phyloP scores from a whole-genome alignment of 2,797 vertebrate genomes.

The Siniperca scherzeri region DNA sequence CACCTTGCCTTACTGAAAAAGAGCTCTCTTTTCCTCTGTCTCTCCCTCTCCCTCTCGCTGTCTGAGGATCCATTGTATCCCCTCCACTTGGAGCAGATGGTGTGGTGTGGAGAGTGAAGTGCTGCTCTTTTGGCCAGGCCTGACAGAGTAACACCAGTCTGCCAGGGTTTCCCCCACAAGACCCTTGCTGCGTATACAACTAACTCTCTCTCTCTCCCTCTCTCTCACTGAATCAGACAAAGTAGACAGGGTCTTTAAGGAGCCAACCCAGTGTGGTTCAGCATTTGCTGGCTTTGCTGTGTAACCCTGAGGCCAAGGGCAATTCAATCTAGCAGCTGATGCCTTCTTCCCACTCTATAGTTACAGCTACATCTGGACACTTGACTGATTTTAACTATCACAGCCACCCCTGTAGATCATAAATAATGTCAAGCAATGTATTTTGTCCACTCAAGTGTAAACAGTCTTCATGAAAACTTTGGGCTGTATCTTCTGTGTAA shows the following conservation, averaged over 20 bases:
- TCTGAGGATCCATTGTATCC: conserved; percentile 84
- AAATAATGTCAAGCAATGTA: conserved; percentile 75
- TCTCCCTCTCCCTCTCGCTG: conserved; percentile 51
- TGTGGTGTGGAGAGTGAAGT: conserved; percentile 90
- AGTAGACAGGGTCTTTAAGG: conserved; percentile 84
- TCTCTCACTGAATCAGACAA: conserved; percentile 85
- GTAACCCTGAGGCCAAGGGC: conserved; percentile 84
- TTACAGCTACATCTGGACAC: conserved; percentile 83
- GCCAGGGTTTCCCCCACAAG: conserved; percentile 88
- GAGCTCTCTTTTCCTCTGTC: conserved; percentile 51
- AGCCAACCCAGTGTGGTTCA: conserved; percentile 80
- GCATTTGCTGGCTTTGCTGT: conserved; percentile 79
- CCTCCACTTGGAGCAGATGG: conserved; percentile 93
- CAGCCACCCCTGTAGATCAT: conserved; percentile 67
- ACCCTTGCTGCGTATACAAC: conserved; percentile 80
- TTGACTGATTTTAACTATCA: conserved; percentile 81
- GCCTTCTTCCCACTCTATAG: conserved; percentile 79
- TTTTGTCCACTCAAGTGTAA: conserved; percentile 73
- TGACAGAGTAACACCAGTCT: conserved; percentile 93
- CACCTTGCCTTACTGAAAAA: conserved; percentile 69
- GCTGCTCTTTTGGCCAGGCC: conserved; percentile 93
- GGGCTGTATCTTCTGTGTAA: conserved; percentile 55
- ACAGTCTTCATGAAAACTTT: conserved; percentile 76
- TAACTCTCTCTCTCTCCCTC: conserved; percentile 74
- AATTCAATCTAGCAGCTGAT: conserved; percentile 85